Evolutionary conservation across 1,140 invertebrate genomes (phyloP).

Genomic region (Planococcus citri): DNA sequence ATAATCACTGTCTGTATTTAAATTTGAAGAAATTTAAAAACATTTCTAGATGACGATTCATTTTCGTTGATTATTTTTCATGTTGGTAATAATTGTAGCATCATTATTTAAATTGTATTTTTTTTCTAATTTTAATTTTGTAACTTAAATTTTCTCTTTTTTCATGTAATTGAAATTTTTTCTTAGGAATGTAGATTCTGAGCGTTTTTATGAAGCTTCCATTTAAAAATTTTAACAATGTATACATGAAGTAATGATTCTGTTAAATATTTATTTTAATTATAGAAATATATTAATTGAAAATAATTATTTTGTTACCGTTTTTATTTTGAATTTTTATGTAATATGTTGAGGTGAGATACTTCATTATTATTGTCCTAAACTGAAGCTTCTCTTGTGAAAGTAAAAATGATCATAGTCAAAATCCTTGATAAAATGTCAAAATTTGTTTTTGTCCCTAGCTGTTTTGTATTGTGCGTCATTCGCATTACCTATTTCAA

Average conservation of each 20-base stretch:
- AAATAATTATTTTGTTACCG: neutral
- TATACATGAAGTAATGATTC: slow-evolving; percentile 11
- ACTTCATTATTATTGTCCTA: no score
- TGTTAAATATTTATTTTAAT: slow-evolving; percentile 15
- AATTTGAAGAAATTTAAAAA: neutral
- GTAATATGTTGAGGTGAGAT: no score
- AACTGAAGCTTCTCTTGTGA: no score
- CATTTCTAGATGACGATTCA: neutral
- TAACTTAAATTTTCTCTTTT: slow-evolving; percentile 6
- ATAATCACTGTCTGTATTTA: neutral
- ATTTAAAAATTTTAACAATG: slow-evolving; percentile 5
- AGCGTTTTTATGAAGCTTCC: neutral
- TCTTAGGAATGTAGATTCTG: slow-evolving; percentile 1
- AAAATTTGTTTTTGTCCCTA: no score
- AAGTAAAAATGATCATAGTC: no score
- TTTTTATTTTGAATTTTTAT: no score
- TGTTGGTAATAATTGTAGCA: slow-evolving; percentile 4
- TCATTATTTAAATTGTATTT: neutral
- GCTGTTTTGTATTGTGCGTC: no score
- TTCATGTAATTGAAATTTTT: neutral
- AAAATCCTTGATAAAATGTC: no score
- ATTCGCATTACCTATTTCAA: no score
- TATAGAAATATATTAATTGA: slow-evolving; percentile 9
- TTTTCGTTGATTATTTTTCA: neutral
- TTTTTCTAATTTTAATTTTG: slow-evolving; percentile 4